Evolutionary conservation across 92 coral and sea anemone genomes (phyloP), one percentile per base, ranked within the genome.

Genomic region (Porites rus): DNA sequence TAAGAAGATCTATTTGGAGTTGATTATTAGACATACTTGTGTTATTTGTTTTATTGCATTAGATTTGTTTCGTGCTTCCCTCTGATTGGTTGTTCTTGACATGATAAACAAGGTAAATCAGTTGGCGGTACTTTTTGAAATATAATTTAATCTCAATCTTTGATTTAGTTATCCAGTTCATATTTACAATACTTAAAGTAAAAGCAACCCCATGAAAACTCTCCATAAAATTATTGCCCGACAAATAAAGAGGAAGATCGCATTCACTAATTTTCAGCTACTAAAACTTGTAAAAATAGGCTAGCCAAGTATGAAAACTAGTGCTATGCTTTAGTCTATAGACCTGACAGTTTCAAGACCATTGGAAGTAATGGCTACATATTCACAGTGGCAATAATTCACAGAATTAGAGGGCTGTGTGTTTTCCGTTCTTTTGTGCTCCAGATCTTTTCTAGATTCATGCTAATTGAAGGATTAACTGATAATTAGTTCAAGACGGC

Each of bases 161-260:
- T 46, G 56, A 75, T 13, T 54, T 51, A 46, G 77, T 72, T 25
- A 38, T 38, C 46, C 46, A 7, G 21, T 58, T 67, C 60, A 64
- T 78, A 78, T 79, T 79, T 79, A 79, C 77, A 81, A 69, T 59
- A 58, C 52, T 28, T 81, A 61, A 70, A 28, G 31, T 70, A 52
- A 59, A 71, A 63, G 69, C 58, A 70, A 31, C 75, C 46, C 31
- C 58, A 22, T 43, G 38, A 21, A 7, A 69, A 11, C 18, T 70
- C 10, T 51, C 46, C 7, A 64, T 31, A 21, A 51, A 38, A 38
- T 38, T 38, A 38, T 38, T 38, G 5, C 46, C 46, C 46, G 6
- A 38, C 46, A 3, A 38, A 38, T 38, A 38, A 38, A 38, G 46
- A 38, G 46, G 46, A 38, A 38, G 46, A 38, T 38, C 46, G 46